Percentiles rank a stretch among this genome's conserved stretches.
Evolutionary conservation across 1,140 invertebrate species (phyloP).

Genomic region (Atopsyche davidsoni): DNA sequence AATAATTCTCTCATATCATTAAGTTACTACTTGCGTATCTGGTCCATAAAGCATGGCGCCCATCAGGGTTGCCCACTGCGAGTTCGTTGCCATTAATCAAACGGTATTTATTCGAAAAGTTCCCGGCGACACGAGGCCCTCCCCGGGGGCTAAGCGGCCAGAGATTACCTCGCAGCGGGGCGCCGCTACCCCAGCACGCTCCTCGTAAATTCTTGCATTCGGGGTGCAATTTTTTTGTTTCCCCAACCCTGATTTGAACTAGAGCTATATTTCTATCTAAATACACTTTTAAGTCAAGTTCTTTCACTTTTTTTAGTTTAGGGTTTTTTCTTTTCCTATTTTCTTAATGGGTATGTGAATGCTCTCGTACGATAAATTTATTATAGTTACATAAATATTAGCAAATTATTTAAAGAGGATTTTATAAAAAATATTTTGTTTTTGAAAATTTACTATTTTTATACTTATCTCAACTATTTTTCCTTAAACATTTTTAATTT

Average conservation of each 20-base stretch:
- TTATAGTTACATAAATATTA: too few species aligned
- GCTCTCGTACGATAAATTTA: neutral
- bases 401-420: too few species aligned
- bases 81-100: slow-evolving; percentile 23
- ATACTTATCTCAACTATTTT: too few species aligned
- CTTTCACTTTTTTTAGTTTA: neutral
- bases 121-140: slow-evolving; percentile 17
- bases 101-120: slow-evolving; percentile 24
- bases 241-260: too few species aligned
- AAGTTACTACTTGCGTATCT: too few species aligned
- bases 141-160: slow-evolving; percentile 13
- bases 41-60: too few species aligned
- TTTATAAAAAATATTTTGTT: too few species aligned
- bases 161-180: slow-evolving; percentile 18
- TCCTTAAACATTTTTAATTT: too few species aligned
- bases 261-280: neutral
- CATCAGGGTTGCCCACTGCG: too few species aligned
- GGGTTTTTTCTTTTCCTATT: neutral
- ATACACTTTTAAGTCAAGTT: neutral
- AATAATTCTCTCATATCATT: too few species aligned
- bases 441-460: too few species aligned
- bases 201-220: slow-evolving; percentile 3
- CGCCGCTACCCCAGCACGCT: slow-evolving; percentile 12
- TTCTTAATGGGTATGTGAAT: neutral
- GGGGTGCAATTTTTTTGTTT: too few species aligned